phyloP scores from a whole-genome alignment of 2,888 invertebrate species.

The Andrena flavipes region DNA sequence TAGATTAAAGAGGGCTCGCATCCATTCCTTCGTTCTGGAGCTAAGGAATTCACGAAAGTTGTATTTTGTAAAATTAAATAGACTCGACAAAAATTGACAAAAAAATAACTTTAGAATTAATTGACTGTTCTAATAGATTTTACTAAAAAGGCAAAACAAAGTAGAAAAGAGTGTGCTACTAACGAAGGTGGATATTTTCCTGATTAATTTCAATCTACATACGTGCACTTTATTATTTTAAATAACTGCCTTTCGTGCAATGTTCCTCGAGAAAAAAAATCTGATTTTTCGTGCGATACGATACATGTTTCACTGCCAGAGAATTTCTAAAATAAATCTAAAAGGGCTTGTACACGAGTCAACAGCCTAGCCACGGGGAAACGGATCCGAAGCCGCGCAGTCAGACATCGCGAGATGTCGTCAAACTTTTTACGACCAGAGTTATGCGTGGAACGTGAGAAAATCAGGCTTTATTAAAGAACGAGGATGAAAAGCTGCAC shows the following conservation, averaged over 20 bases:
- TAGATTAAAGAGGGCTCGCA: background rate
- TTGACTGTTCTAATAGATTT: no score
- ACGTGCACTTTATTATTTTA: background rate
- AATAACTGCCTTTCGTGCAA: background rate
- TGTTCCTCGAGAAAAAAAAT: background rate
- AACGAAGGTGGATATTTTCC: background rate
- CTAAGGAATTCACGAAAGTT: background rate
- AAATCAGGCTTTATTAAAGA: constrained; percentile 32
- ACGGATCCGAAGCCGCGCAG: constrained; percentile 4
- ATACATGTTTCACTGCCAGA: background rate
- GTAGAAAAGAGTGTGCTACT: no score
- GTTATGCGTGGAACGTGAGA: constrained; percentile 13
- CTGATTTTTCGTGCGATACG: background rate
- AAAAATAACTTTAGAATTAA: no score
- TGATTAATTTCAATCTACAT: background rate
- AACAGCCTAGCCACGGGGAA: background rate
- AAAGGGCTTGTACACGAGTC: background rate
- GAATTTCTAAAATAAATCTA: background rate
- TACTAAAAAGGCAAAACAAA: no score
- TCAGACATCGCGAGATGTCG: constrained; percentile 22
- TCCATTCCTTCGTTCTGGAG: background rate
- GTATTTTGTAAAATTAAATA: background rate
- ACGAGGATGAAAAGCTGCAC: background rate
- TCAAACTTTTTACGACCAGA: constrained; percentile 16
- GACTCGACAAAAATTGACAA: no score